Percentiles rank a stretch among this genome's conserved stretches.
Evolutionary conservation across 2,888 invertebrate species (phyloP).

Genomic region (Disparrhopalites patrizii): DNA sequence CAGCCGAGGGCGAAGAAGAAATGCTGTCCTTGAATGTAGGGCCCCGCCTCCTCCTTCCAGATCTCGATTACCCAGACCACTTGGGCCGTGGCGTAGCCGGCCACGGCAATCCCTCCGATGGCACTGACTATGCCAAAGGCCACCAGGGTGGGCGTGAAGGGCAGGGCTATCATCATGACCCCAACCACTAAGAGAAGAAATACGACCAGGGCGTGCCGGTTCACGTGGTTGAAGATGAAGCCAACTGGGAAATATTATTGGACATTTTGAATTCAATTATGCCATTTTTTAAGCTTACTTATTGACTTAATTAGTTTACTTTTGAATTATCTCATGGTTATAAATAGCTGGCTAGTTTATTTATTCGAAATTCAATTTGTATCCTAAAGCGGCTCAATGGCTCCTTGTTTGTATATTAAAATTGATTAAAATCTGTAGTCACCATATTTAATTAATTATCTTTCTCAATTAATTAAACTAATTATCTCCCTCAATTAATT

Average conservation of each 20-base stretch:
- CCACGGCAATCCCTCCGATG: conserved; percentile 24
- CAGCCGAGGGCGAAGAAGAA: conserved; percentile 32
- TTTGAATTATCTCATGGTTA: too few species aligned
- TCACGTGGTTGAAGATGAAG: conserved; percentile 30
- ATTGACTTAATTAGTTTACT: too few species aligned
- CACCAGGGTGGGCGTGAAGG: conserved; percentile 19
- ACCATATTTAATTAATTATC: too few species aligned
- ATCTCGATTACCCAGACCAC: conserved; percentile 42
- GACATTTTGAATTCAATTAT: not conserved
- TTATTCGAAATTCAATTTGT: too few species aligned
- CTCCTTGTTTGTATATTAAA: too few species aligned
- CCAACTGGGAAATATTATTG: conserved; percentile 18
- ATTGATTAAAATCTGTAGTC: too few species aligned
- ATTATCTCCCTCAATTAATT: too few species aligned
- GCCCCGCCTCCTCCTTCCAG: conserved; percentile 32
- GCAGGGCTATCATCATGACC: conserved; percentile 18
- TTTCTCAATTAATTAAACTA: too few species aligned
- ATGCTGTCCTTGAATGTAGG: conserved; percentile 39
- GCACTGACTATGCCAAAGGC: conserved; percentile 28
- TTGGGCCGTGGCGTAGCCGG: conserved; percentile 37
- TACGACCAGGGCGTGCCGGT: conserved; percentile 28
- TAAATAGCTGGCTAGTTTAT: too few species aligned
- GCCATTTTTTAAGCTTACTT: too few species aligned
- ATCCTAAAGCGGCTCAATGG: too few species aligned
- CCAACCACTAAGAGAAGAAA: conserved; percentile 24